Base-by-base conservation (phyloP, 2,888 invertebrate genomes). In the Ligdia adustata region DNA sequence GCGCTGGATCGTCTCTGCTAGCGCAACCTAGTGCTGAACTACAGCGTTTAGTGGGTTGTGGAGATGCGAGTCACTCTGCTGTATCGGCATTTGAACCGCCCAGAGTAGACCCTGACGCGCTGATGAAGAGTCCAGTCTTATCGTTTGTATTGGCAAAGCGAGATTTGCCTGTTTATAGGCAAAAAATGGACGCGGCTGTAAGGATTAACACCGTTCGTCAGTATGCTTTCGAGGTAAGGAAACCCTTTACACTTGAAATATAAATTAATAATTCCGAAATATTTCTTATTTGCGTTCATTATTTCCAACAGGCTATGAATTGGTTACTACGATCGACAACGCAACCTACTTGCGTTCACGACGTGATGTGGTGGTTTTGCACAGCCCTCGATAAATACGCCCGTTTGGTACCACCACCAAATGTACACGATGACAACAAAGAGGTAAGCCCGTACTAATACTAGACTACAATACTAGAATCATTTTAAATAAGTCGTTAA, bases 331-430 rank as follows among this genome's bases (percentile, higher is more conserved):
- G 97, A 38, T 97, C 95, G 39, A 96, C 98, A 0, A 97, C 98
- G 0, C 97, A 97, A 75, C 95, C 97, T 2, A 94, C 95, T 2
- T 96, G 97, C 72, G 92, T 99, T 11, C 98, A 99, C 67, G 99
- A 99, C 83, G 92, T 99, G 5, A 92, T 99, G 77, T 99, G 99
- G 99, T 98, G 97, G 96, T 98, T 98, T 76, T 96, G 98, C 12
- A 94, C 95, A 7, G 95, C 98, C 0, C 90, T 98, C 24, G 94
- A 94, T 84, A 80, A 82, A 14, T 89, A 75, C 55, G 82, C 85
- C 6, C 62, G 78, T 0, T 71, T 82, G 1, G 74, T 78, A 22
- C 81, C 83, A 1, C 73, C 78, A 6, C 74, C 75, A 0, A 51
- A 59, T 0, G 37, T 66, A 0, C 12, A 73, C 7, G 83, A 82